phyloP scores from a whole-genome alignment of 2,797 vertebrate genomes.

The Melanotaenia maccullochi region DNA sequence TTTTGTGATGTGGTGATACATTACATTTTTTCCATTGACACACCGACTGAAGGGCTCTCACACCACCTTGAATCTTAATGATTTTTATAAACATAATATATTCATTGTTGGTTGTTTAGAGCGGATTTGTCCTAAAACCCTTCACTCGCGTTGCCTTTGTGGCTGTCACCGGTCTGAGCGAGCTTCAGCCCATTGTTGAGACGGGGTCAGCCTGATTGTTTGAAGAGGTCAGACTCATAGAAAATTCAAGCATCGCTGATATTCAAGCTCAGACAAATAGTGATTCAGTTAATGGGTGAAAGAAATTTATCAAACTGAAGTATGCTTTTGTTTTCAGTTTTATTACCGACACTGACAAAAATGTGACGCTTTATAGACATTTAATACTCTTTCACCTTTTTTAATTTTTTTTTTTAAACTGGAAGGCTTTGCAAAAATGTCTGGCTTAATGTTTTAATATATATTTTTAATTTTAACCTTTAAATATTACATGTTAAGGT shows the following conservation, averaged over 20 bases:
- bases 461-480: neutral
- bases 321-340: slow-evolving; percentile 6
- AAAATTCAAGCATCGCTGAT: slow-evolving; percentile 60
- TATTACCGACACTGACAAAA: neutral
- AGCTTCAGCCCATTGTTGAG: slow-evolving; percentile 67
- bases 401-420: neutral
- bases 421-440: slow-evolving; percentile 8
- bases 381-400: neutral
- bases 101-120: slow-evolving; percentile 71
- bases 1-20: neutral
- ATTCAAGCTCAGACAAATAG: slow-evolving; percentile 31
- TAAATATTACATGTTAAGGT: neutral
- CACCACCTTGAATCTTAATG: slow-evolving; percentile 25
- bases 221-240: slow-evolving; percentile 67
- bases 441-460: neutral
- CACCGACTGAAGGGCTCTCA: slow-evolving; percentile 3
- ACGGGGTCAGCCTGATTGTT: slow-evolving; percentile 74
- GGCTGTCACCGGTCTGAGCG: slow-evolving; percentile 45
- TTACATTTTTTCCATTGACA: neutral
- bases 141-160: slow-evolving; percentile 58
- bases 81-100: slow-evolving; percentile 55
- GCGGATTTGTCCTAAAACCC: slow-evolving; percentile 70
- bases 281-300: slow-evolving; percentile 7
- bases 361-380: too few species aligned
- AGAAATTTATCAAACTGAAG: slow-evolving; percentile 12